Base-by-base conservation (phyloP, 2,888 invertebrate genomes). In the Pristionchus fissidentatus region DNA sequence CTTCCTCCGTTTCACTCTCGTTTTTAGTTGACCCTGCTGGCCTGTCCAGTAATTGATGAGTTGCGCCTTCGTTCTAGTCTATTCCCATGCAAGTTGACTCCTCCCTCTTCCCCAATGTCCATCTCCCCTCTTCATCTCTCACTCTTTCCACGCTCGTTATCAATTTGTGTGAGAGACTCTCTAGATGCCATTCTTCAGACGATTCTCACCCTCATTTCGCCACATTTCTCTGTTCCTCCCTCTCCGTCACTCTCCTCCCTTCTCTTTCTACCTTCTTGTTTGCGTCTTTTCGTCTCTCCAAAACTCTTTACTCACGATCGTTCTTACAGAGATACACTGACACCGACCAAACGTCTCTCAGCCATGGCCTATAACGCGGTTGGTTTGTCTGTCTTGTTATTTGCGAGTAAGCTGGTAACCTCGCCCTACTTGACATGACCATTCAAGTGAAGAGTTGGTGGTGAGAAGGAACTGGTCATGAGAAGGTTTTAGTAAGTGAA, bases 331-430 rank as follows among this genome's bases (percentile, higher is more conserved):
- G 38, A 66, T n/a, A 66, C n/a, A n/a, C n/a, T 35, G 66, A 66
- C 41, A 75, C 49, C 49, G 49, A 15, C 49, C 75, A 8, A 19
- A 35, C 49, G 43, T 22, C 75, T 75, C 75, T 46, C 75, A 75
- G 29, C 75, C 75, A 75, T 75, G 75, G n/a, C 75, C 75, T 75
- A 46, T 49, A 75, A 75, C 49, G 75, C 75, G 75, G 75, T 75
- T 13, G 7, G 73, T 70, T 41, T n/a, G n/a, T n/a, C 62, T 29
- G 32, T 29, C 29, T 32, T 15, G 22, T 29, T 62, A 62, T 29
- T 32, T 32, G 29, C 7, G n/a, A n/a, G n/a, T n/a, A n/a, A n/a
- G n/a, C n/a, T n/a, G n/a, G n/a, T n/a, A n/a, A n/a, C n/a, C n/a
- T n/a, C n/a, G n/a, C n/a, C n/a, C n/a, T n/a, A n/a, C n/a, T n/a